phyloP scores from a whole-genome alignment of 2,113 vertebrate genomes.

The Oophaga pumilio region DNA sequence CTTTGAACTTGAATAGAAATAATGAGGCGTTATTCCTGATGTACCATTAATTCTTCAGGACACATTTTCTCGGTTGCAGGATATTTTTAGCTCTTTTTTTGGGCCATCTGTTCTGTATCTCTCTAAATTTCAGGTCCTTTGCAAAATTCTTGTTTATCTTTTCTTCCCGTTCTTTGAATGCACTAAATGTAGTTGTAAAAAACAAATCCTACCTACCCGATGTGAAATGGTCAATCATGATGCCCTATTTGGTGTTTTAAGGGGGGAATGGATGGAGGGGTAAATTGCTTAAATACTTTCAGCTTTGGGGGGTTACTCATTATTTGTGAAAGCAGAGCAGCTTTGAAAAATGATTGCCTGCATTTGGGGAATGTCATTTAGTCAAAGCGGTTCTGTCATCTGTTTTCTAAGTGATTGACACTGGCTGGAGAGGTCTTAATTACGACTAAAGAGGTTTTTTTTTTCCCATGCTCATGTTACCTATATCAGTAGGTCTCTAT shows the following conservation, averaged over 20 bases:
- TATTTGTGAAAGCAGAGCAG: conserved; percentile 42
- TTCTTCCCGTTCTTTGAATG: not conserved
- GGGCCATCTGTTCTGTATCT: conserved; percentile 50
- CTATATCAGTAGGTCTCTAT: conserved; percentile 31
- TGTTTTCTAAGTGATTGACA: conserved; percentile 42
- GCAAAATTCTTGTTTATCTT: conserved; percentile 18
- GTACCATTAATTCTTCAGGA: conserved; percentile 46
- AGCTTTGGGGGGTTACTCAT: conserved; percentile 14
- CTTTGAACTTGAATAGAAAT: conserved; percentile 52
- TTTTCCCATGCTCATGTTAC: conserved; percentile 48
- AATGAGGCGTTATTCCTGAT: conserved; percentile 40
- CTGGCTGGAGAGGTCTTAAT: conserved; percentile 41
- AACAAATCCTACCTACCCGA: not conserved
- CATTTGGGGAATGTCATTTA: conserved; percentile 46
- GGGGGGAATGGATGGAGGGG: not conserved
- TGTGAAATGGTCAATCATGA: conserved; percentile 2
- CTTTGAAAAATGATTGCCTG: conserved; percentile 32
- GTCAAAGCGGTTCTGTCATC: conserved; percentile 37
- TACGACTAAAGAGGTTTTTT: conserved; percentile 27
- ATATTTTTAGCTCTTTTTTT: conserved; percentile 47
- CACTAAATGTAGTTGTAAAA: not conserved
- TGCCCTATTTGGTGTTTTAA: not conserved
- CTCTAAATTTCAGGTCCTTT: conserved; percentile 1
- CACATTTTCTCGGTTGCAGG: conserved; percentile 42
- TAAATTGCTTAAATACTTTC: conserved; percentile 47